Evolutionary conservation across 2,888 invertebrate species (phyloP), one percentile per base, ranked within the genome.

Genomic region (Microplitis deprimator): DNA sequence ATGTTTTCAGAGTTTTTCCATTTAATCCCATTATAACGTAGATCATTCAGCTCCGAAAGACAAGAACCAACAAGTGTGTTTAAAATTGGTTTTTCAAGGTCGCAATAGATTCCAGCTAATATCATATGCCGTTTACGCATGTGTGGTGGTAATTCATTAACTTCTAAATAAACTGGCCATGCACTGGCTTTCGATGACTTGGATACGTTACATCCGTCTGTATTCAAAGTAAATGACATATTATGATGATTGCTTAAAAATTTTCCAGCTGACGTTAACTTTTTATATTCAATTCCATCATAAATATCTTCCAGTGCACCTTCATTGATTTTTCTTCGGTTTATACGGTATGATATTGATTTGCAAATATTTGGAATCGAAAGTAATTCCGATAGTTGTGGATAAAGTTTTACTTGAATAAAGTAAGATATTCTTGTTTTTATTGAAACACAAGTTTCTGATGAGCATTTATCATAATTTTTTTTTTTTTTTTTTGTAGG

Each of bases 101-200:
- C 79, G 1, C 79, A 68, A 8, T 16, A 78, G 3, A 80, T 60
- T 20, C 29, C 80, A 13, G 73, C 76, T 7, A 81, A 41, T 4
- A 77, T n/a, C 70, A 77, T 78, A 67, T 80, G 59, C 50, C 76
- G 79, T 20, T 79, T 79, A 5, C 80, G 72, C 6, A 65, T 29
- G 38, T 80, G 79, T 10, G 80, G 80, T 6, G 81, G 75, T 1
- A 82, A 59, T 72, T 82, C 81, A 38, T 82, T 80, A 6, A 82
- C 64, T 75, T 77, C 76, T 5, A 78, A 39, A 65, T 77, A 80
- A 8, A 82, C 29, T 7, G 82, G 79, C 77, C 77, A 82, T 7
- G 68, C 71, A 41, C 70, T 75, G 0, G 72, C 41, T n/a, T 61
- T 75, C 6, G 78, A 78, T 3, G 81, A 80, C 8, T 60, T 71